A percentile compares a stretch with the other conserved stretches of the same genome.
phyloP scores from a whole-genome alignment of 2,113 vertebrate genomes.

The Antidorcas marsupialis region DNA sequence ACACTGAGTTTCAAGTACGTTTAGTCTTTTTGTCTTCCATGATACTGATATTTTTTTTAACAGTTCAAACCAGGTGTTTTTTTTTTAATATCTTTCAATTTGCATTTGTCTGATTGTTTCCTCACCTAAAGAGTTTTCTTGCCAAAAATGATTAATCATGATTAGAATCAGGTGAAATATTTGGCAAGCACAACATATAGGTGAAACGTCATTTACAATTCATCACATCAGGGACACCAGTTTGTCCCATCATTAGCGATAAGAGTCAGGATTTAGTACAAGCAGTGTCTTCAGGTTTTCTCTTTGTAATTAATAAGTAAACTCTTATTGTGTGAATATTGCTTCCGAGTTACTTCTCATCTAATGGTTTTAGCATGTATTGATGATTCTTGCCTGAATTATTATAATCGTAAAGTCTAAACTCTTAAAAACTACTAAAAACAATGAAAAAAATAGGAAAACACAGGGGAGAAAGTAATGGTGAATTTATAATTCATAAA shows the following conservation, averaged over 20 bases:
- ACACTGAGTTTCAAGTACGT: background rate
- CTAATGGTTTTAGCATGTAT: background rate
- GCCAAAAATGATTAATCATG: background rate
- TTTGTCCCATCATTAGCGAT: background rate
- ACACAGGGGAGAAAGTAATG: background rate
- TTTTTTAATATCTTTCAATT: background rate
- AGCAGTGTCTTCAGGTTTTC: background rate
- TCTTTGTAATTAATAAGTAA: background rate
- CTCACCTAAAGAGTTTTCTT: background rate
- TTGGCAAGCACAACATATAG: background rate
- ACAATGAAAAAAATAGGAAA: background rate
- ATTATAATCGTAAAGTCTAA: background rate
- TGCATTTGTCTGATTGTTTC: conserved; percentile 27
- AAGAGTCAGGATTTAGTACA: background rate
- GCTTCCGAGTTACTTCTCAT: background rate
- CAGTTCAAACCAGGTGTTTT: background rate
- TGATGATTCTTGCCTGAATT: background rate
- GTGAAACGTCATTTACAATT: background rate
- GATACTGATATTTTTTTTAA: conserved; percentile 3
- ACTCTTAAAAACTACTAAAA: background rate
- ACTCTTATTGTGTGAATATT: background rate
- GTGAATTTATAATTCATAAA: background rate
- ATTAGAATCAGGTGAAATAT: conserved; percentile 2
- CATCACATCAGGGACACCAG: background rate
- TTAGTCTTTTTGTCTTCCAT: background rate